phyloP scores from a whole-genome alignment of 2,888 invertebrate genomes.

The Notocelia uddmanniana region DNA sequence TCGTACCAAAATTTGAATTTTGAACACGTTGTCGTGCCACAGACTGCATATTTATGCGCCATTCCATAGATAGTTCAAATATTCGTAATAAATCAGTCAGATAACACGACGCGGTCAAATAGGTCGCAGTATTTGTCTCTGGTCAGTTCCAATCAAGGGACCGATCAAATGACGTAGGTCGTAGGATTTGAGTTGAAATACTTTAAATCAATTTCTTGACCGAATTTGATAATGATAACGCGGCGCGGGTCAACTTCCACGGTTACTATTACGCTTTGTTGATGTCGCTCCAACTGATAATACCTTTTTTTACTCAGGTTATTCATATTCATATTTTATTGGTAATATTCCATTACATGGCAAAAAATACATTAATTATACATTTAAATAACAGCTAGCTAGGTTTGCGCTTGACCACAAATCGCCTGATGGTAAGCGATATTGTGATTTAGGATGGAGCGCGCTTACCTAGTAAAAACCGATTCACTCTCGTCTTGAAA shows the following conservation, averaged over 20 bases:
- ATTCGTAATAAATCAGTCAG: conserved; percentile 36
- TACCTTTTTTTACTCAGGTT: too few species aligned
- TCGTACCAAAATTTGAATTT: conserved; percentile 5
- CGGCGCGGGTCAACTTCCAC: background rate
- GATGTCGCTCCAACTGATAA: too few species aligned
- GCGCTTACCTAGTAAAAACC: too few species aligned
- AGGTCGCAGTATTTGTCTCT: conserved; percentile 32
- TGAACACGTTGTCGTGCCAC: conserved; percentile 5
- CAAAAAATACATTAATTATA: too few species aligned
- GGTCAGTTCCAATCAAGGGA: conserved; percentile 8
- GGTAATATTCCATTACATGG: too few species aligned
- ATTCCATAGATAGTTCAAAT: conserved; percentile 32
- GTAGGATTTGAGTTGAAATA: background rate
- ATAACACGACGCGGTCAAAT: conserved; percentile 28
- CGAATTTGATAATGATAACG: background rate
- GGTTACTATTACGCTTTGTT: too few species aligned
- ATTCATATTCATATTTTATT: too few species aligned
- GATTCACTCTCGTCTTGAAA: too few species aligned
- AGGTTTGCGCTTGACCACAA: too few species aligned
- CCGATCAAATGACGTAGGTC: background rate
- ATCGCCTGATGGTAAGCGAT: too few species aligned
- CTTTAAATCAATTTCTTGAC: conserved; percentile 2
- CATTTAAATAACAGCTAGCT: too few species aligned
- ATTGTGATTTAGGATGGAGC: too few species aligned
- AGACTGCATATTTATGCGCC: conserved; percentile 29